Conservation (phyloP, 2,113 vertebrate species). For the Strix aluco region DNA sequence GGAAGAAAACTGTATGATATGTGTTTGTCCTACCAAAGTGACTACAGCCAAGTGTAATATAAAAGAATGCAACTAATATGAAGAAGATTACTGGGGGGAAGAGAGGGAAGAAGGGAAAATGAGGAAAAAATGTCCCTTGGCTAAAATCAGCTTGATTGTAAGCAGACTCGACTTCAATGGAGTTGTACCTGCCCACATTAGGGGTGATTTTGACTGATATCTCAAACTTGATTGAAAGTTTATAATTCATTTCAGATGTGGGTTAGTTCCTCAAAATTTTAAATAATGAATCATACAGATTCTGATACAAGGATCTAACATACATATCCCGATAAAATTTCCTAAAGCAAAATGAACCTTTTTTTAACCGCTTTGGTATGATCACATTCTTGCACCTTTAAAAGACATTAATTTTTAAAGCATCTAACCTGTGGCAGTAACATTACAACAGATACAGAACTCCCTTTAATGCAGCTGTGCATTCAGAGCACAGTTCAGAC, state of each 20-base stretch:
- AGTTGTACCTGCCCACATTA: slow-evolving; percentile 29
- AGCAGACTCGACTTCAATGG: slow-evolving; percentile 36
- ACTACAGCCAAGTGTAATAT: not conserved
- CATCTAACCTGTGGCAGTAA: not conserved
- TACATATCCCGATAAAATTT: not conserved
- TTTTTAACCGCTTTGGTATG: not conserved
- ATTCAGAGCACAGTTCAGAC: not conserved
- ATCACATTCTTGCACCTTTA: not conserved
- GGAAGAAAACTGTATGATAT: slow-evolving; percentile 34
- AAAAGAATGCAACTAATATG: not conserved
- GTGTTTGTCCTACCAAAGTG: not conserved
- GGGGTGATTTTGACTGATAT: not conserved
- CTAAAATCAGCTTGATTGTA: slow-evolving; percentile 44
- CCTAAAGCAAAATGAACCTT: not conserved
- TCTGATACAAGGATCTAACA: not conserved
- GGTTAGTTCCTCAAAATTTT: not conserved
- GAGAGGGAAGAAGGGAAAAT: not conserved
- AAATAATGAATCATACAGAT: not conserved
- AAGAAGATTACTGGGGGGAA: not conserved
- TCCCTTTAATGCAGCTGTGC: not conserved
- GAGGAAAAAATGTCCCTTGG: not conserved
- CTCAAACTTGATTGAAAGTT: slow-evolving; percentile 10
- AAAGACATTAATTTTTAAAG: not conserved
- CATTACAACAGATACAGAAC: not conserved
- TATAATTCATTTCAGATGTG: slow-evolving; percentile 17